phyloP scores from a whole-genome alignment of 2,797 vertebrate genomes.

The Acridotheres tristis region DNA sequence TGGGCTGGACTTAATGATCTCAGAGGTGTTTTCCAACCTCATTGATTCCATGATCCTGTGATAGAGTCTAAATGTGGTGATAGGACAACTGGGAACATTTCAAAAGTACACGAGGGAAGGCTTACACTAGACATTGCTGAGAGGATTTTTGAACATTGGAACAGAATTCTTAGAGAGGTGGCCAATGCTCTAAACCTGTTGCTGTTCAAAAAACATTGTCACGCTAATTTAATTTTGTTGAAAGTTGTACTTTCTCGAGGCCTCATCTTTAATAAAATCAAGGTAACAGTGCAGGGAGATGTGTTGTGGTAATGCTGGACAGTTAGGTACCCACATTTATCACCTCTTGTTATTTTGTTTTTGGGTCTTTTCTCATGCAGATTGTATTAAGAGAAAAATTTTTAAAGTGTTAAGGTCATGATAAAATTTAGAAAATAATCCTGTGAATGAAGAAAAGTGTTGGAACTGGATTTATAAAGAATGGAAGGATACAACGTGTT shows the following conservation, averaged over 20 bases:
- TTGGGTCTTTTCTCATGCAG: not conserved
- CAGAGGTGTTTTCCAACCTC: not conserved
- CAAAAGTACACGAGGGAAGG: accelerated
- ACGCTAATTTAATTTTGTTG: not conserved
- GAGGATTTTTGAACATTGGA: not conserved
- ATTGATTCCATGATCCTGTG: accelerated
- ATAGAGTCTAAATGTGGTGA: not conserved
- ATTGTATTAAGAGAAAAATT: not conserved
- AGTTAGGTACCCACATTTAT: not conserved
- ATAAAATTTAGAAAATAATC: not conserved
- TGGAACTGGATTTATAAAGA: not conserved
- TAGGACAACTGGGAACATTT: not conserved
- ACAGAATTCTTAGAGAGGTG: not conserved
- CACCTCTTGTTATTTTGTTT: not conserved
- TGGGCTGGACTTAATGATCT: not conserved
- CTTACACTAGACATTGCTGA: not conserved
- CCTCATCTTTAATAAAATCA: not conserved
- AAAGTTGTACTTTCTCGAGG: not conserved
- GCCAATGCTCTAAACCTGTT: not conserved
- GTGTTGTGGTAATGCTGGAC: not conserved
- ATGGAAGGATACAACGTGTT: constrained; percentile 86
- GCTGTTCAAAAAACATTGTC: not conserved
- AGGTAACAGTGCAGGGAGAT: not conserved
- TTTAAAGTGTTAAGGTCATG: not conserved
- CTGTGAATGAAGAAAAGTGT: not conserved